Conservation (phyloP, 2,113 vertebrate genomes). For the Datnioides undecimradiatus region DNA sequence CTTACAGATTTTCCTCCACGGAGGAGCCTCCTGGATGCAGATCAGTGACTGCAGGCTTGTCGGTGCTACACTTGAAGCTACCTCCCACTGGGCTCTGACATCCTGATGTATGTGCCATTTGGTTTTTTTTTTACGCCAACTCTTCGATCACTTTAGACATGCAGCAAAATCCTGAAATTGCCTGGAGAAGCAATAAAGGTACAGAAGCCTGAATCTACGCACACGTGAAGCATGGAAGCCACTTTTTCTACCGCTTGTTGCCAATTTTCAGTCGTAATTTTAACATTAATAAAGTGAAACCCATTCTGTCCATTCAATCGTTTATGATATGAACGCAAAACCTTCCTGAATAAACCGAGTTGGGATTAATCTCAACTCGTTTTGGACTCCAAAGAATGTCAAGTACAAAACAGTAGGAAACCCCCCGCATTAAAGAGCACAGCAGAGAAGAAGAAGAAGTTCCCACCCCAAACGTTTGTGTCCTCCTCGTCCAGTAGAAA, state of each 20-base stretch:
- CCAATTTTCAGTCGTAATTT: background rate
- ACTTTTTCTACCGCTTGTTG: background rate
- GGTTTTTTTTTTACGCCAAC: constrained; percentile 26
- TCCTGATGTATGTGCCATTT: constrained; percentile 5
- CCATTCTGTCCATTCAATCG: constrained; percentile 8
- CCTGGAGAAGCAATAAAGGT: constrained; percentile 18
- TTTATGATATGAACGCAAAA: constrained; percentile 40
- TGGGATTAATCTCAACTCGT: constrained; percentile 46
- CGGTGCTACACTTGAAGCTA: constrained; percentile 40
- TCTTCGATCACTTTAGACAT: constrained; percentile 46
- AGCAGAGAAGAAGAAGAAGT: constrained; percentile 54
- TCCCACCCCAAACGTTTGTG: constrained; percentile 26
- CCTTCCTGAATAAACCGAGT: constrained; percentile 40
- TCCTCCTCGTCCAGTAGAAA: constrained; percentile 60
- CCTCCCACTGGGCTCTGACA: constrained; percentile 16
- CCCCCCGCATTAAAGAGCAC: constrained; percentile 65
- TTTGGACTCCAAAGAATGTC: constrained; percentile 44
- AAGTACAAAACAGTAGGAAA: constrained; percentile 80
- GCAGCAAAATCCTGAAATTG: constrained; percentile 34
- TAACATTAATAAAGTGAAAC: constrained; percentile 25
- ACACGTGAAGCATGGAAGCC: constrained; percentile 15
- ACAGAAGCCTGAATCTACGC: constrained; percentile 15
- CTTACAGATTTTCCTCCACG: constrained; percentile 8
- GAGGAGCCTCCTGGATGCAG: constrained; percentile 48
- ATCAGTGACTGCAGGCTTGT: constrained; percentile 34